Base-by-base conservation (phyloP, 2,113 vertebrate genomes). In the Eira barbara region DNA sequence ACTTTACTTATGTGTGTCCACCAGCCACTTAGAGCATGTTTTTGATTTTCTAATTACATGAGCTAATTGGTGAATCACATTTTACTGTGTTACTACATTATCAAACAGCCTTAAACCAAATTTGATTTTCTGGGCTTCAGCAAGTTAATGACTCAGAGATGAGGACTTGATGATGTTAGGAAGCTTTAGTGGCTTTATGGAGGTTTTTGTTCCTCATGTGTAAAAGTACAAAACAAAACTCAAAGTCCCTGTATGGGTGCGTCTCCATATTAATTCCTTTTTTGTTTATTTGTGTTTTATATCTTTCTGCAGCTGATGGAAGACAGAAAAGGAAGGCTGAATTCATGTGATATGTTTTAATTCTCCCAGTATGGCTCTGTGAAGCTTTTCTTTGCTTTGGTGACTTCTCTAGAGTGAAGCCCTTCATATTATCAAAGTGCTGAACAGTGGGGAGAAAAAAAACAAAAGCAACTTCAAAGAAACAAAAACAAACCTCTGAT, bases 371-470 rank as follows among this genome's bases (percentile, higher is more conserved):
- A 73, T 69, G 97, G 91, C 92, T 98, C 97, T 86, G 59, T 91
- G 96, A 97, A 97, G 89, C 71, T 97, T 97, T 89, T 96, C 94
- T 98, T 97, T 96, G 96, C 98, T 98, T 98, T 97, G 91, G 39
- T 97, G 97, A 79, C 94, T 93, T 98, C 82, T 91, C 96, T 92
- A 96, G 96, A 98, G 78, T n/a, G 88, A 98, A 98, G 95, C 81
- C 96, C 88, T 98, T 98, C 96, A 82, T 89, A 96, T 97, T 98
- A 98, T 95, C 97, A 97, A 97, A 98, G 91, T 65, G 92, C 89
- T 97, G 78, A 67, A 97, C 97, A 98, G 57, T 45, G 42, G 10
- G 15, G 45, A 49, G 91, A 65, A 95, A 86, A 8, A 8, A 52
- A 52, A 15, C 14, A 52, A 52, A 94, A 97, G 80, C 11, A 84